A percentile compares a stretch with the other conserved stretches of the same genome.
These are phyloP conservation scores for Drosophila ogumai DNA, from an alignment of 1,140 invertebrate species.

Conservation along the genomic window DNA sequence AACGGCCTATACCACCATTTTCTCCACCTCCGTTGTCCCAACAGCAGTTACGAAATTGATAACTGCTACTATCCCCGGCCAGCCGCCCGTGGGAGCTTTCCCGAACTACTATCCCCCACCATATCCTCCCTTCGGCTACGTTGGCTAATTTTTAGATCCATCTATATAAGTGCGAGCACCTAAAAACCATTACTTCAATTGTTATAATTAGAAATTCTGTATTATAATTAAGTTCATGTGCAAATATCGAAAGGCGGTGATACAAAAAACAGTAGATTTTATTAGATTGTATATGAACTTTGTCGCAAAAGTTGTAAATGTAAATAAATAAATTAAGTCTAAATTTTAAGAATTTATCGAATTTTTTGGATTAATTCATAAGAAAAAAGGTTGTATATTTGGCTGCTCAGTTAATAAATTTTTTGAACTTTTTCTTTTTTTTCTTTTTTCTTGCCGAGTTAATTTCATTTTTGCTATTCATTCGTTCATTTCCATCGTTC, in stretches of 20 bases:
- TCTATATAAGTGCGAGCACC: conserved; percentile 18
- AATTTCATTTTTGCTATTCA: neutral
- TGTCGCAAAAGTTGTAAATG: conserved; percentile 48
- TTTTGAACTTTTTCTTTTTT: conserved; percentile 6
- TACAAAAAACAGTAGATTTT: conserved; percentile 47
- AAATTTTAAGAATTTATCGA: conserved; percentile 28
- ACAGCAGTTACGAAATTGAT: conserved; percentile 93
- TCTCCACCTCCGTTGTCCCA: conserved; percentile 93
- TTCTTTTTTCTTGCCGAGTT: too few species aligned
- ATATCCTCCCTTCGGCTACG: conserved; percentile 89
- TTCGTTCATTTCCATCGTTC: neutral
- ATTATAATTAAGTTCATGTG: conserved; percentile 50
- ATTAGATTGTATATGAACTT: conserved; percentile 36
- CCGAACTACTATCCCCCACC: conserved; percentile 87
- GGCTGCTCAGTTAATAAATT: conserved; percentile 44
- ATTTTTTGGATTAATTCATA: conserved; percentile 36
- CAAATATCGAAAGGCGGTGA: conserved; percentile 49
- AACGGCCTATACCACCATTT: conserved; percentile 94
- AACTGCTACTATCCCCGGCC: conserved; percentile 90
- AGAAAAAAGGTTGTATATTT: conserved; percentile 38
- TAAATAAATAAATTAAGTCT: conserved; percentile 39
- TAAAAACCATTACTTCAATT: conserved; percentile 29
- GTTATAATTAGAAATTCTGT: conserved; percentile 32
- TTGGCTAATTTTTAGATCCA: conserved; percentile 87
- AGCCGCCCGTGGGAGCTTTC: conserved; percentile 89